Evolutionary conservation across 2,797 vertebrate genomes (phyloP).

Genomic region (Decapterus maruadsi): DNA sequence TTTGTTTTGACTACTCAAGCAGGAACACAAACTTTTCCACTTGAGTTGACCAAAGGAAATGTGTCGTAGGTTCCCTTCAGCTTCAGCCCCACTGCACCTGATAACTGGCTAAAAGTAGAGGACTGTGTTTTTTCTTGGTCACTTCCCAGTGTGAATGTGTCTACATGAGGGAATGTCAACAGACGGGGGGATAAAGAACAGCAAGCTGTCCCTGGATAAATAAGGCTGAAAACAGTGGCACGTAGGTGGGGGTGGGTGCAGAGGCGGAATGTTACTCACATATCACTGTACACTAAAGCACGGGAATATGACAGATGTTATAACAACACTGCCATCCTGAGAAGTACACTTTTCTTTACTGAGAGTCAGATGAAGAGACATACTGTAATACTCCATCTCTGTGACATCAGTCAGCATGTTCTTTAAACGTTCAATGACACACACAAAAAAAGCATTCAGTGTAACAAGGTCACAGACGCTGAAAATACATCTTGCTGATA

Average conservation of each 20-base stretch:
- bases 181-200: not conserved
- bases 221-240: constrained; percentile 14
- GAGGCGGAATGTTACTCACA: constrained; percentile 4
- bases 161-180: constrained; percentile 15
- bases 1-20: constrained; percentile 12
- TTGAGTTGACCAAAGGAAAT: constrained; percentile 9
- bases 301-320: constrained; percentile 53
- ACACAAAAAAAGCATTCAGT: not conserved
- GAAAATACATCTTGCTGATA: not conserved
- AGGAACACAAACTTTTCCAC: constrained; percentile 13
- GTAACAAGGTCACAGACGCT: not conserved
- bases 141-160: constrained; percentile 18
- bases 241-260: not conserved
- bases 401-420: not conserved
- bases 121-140: constrained; percentile 22
- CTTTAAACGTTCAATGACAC: not conserved
- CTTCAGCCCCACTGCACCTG: constrained; percentile 3
- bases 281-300: constrained; percentile 34
- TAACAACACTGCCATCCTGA: not conserved
- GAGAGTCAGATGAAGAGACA: constrained; percentile 1
- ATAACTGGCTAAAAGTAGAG: constrained; percentile 13
- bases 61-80: not conserved
- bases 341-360: not conserved
- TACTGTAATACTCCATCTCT: not conserved
- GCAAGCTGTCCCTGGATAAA: constrained; percentile 26